Base-by-base conservation (phyloP, 1,140 invertebrate species). In the Cydia fagiglandana region DNA sequence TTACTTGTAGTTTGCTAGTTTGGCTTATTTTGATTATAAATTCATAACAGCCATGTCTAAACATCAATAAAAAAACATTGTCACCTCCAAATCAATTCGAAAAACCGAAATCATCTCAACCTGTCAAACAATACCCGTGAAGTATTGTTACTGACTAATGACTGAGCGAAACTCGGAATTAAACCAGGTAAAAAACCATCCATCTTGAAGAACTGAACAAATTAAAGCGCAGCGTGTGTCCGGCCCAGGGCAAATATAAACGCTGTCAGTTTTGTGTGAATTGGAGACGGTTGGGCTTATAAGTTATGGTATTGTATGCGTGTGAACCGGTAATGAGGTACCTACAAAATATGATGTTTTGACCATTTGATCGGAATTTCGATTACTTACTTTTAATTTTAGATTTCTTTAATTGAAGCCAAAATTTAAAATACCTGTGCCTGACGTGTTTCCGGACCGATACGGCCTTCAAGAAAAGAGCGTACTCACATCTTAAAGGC, bases 231-330 rank as follows among this genome's bases (percentile, higher is more conserved):
- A 91, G 91, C 91, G 85, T 92, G 91, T 77, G 78, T 79, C 78
- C 81, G 76, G 85, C 87, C 87, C 81, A 91, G 84, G 88, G 90
- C 89, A 89, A 92, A 91, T 92, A 92, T 92, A 90, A 92, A 90
- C 88, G 79, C 88, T 91, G 90, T 92, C 90, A 92, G 84, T 86
- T 90, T 90, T 91, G 88, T 91, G 89, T 91, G 90, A 91, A 90
- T 90, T 90, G 88, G 90, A 89, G 83, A 17, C 4, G 53, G 17
- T 24, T 24, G 17, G 56, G 2, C 56, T 61, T 24, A 90, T 90
- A 91, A 90, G 87, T 90, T 91, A 13, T 41, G 24, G 61, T 6
- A 15, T 56, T 61, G 24, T 66, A 38, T 15, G 61, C 28, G 73
- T 24, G 28, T 61, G 56, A 24, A 24, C 7, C 20, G 56, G 20